Evolutionary conservation across 1,140 invertebrate genomes (phyloP).

Genomic region (Trachymyrmex cornetzi): DNA sequence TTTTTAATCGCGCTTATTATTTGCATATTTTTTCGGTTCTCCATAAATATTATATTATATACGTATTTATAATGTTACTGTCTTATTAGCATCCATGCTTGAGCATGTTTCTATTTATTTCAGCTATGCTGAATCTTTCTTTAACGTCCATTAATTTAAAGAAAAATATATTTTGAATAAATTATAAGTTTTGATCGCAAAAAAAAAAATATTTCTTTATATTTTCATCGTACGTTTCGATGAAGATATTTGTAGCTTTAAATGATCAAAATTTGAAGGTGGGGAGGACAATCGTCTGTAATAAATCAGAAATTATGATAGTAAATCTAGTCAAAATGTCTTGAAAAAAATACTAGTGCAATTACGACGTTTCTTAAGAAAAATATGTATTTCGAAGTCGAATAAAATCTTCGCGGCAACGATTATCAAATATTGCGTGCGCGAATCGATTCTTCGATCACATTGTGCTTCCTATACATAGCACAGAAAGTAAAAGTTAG

Average conservation of each 20-base stretch:
- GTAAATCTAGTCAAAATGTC: conserved; percentile 73
- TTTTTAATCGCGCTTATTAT: conserved; percentile 23
- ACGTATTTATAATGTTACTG: neutral
- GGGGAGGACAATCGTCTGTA: neutral
- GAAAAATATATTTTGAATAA: neutral
- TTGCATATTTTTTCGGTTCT: neutral
- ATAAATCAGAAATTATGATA: conserved; percentile 10
- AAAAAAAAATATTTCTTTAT: neutral
- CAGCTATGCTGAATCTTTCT: conserved; percentile 35
- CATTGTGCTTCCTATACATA: conserved; percentile 18
- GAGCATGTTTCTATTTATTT: conserved; percentile 13
- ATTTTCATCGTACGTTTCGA: neutral
- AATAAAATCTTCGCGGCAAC: conserved; percentile 28
- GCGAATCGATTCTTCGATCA: conserved; percentile 48
- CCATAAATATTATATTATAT: neutral
- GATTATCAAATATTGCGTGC: conserved; percentile 21
- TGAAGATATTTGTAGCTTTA: conserved; percentile 3
- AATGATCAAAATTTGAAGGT: conserved; percentile 12
- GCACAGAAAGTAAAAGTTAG: conserved; percentile 1
- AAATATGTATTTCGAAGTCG: conserved; percentile 36
- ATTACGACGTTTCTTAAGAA: conserved; percentile 37
- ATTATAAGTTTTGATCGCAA: neutral
- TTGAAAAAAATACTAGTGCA: neutral
- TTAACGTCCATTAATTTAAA: neutral
- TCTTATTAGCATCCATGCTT: conserved; percentile 34